Evolutionary conservation across 2,888 invertebrate species (phyloP), one percentile per base, ranked within the genome.

Genomic region (Dasypolia templi): DNA sequence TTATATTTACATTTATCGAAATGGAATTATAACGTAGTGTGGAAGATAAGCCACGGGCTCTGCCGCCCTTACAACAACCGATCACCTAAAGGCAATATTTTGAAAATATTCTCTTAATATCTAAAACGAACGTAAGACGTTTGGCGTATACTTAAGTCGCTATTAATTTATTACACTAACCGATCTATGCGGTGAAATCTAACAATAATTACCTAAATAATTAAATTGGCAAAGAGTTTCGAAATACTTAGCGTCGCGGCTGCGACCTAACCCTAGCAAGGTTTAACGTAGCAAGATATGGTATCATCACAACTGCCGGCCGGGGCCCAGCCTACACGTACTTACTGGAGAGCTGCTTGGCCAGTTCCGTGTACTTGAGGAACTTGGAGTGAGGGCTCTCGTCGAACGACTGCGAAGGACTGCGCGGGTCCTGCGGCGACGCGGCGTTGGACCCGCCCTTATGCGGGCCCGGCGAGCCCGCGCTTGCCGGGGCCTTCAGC

Each of bases 281-380:
- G 94, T 95, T 94, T 93, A 94, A 93, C 92, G 97, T 97, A 97
- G 97, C 97, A 97, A 97, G 97, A 97, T 97, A 97, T 97, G 97
- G 97, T 97, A 97, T 97, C 97, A 97, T 97, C 97, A 97, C 97
- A 97, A 93, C 92, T 89, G 93, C 91, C 88, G 92, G 92, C 92
- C 89, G 90, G 84, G 85, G 85, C 94, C 83, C 91, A 88, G 87
- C 92, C 97, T 98, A 98, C 97, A 98, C 98, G 97, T 99, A 99
- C 97, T 99, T 99, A 96, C 99, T 99, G 93, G 99, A 99, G 94
- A 99, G 97, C 96, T 99, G 99, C 96, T 99, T 99, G 91, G 99
- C 99, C 96, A 99, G 97, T 96, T 99, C 99, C 93, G 99, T 99
- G 96, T 99, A 99, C 97, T 99, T 99, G 89, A 99, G 98, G 97